These are phyloP conservation scores for Hyperoplus lanceolatus DNA, from an alignment of 2,797 vertebrate species.

Conservation along the genomic window DNA sequence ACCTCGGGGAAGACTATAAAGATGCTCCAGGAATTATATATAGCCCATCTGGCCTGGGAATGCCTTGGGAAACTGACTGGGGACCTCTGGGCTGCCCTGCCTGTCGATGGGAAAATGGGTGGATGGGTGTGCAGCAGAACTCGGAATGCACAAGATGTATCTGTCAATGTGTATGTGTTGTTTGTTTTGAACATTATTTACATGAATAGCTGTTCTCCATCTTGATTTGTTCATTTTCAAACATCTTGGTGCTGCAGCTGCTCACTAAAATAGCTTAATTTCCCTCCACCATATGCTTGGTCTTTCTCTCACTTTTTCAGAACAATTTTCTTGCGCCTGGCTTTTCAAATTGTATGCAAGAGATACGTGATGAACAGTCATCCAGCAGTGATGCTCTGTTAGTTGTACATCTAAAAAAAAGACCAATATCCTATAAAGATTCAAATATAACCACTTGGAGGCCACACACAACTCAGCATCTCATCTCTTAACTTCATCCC, in stretches of 20 bases:
- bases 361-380: conserved; percentile 27
- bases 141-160: not conserved
- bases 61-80: not conserved
- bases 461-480: conserved; percentile 33
- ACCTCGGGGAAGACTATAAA: not conserved
- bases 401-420: conserved; percentile 16
- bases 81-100: not conserved
- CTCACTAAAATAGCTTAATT: not conserved
- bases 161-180: no score
- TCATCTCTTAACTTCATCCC: conserved; percentile 50
- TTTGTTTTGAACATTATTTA: not conserved
- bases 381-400: conserved; percentile 15
- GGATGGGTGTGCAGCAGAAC: not conserved
- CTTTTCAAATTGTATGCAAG: conserved; percentile 28
- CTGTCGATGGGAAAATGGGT: not conserved
- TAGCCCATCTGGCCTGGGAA: conserved; percentile 15
- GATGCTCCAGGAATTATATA: not conserved
- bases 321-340: not conserved
- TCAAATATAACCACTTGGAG: conserved; percentile 18
- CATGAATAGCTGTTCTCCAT: not conserved
- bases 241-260: not conserved
- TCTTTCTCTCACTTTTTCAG: conserved; percentile 14
- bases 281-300: conserved; percentile 3
- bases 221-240: not conserved
- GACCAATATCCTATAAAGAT: conserved; percentile 9